These are phyloP conservation scores for Microtus oregoni DNA, from an alignment of 2,113 vertebrate genomes.

Conservation along the genomic window DNA sequence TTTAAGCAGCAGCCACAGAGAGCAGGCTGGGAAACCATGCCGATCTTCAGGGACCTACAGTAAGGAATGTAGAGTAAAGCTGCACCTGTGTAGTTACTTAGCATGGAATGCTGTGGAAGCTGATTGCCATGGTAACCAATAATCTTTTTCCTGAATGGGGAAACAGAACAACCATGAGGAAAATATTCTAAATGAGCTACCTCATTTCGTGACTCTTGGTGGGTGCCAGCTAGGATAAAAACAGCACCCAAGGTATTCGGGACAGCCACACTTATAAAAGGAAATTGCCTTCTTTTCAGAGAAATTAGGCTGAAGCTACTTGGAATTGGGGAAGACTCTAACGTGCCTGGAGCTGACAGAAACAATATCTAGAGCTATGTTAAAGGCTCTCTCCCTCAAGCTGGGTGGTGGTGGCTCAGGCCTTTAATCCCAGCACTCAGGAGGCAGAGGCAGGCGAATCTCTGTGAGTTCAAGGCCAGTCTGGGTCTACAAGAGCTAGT, in stretches of 20 bases:
- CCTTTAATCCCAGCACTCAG: too few relatives aligned
- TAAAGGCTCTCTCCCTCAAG: background rate
- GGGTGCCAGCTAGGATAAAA: conserved; percentile 51
- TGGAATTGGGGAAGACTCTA: conserved; percentile 16
- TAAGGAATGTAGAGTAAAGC: conserved; percentile 4
- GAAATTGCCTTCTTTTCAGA: conserved; percentile 55
- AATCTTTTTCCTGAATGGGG: conserved; percentile 78
- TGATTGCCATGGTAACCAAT: conserved; percentile 78
- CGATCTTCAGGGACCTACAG: conserved; percentile 20
- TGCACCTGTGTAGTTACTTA: conserved; percentile 67
- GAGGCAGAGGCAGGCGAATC: too few relatives aligned
- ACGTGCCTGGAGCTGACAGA: background rate
- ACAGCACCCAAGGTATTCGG: conserved; percentile 47
- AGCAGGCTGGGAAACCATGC: conserved; percentile 13
- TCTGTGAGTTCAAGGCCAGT: too few relatives aligned
- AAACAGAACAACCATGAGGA: conserved; percentile 63
- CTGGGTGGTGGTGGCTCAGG: too few relatives aligned
- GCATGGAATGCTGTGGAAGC: conserved; percentile 69
- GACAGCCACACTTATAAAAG: conserved; percentile 34
- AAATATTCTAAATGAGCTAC: conserved; percentile 74
- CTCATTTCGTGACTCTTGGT: conserved; percentile 64
- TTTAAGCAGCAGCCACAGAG: conserved; percentile 24
- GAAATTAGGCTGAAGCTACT: conserved; percentile 21
- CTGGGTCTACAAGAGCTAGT: too few relatives aligned
- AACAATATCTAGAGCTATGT: background rate